Conservation (phyloP, 2,888 invertebrate species). For the Pseudococcus longispinus region DNA sequence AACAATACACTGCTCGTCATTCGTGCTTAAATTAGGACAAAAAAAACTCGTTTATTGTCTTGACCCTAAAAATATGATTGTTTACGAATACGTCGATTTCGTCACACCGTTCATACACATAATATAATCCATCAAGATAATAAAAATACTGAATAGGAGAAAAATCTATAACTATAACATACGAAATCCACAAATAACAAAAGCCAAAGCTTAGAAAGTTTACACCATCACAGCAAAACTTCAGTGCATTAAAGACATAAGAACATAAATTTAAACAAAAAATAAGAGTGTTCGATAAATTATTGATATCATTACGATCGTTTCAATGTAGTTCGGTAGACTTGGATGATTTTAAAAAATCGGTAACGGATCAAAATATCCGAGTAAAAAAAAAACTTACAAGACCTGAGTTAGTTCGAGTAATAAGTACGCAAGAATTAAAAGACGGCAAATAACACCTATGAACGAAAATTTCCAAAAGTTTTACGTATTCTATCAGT, state of each 20-base stretch:
- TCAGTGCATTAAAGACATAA: constrained; percentile 5
- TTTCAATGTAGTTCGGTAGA: neutral
- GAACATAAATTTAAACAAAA: neutral
- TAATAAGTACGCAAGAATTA: neutral
- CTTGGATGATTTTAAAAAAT: neutral
- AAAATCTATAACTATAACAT: neutral
- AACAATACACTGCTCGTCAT: neutral
- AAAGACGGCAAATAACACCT: neutral
- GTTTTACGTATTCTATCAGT: neutral
- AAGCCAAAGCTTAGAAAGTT: constrained; percentile 39
- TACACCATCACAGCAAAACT: constrained; percentile 38
- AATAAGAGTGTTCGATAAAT: neutral
- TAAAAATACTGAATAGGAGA: neutral
- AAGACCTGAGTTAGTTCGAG: neutral
- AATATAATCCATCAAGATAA: neutral
- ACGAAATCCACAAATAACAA: neutral
- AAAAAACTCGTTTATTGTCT: constrained; percentile 11
- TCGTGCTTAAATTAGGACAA: neutral
- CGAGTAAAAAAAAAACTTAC: neutral
- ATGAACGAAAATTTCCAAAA: neutral
- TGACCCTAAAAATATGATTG: constrained; percentile 30
- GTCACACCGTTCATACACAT: neutral
- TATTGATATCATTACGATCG: neutral
- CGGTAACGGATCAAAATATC: constrained; percentile 8
- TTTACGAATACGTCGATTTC: neutral